Percentiles rank a stretch among this genome's conserved stretches.
phyloP scores from a whole-genome alignment of 2,113 vertebrate genomes.

The Onychorhynchus coronatus region DNA sequence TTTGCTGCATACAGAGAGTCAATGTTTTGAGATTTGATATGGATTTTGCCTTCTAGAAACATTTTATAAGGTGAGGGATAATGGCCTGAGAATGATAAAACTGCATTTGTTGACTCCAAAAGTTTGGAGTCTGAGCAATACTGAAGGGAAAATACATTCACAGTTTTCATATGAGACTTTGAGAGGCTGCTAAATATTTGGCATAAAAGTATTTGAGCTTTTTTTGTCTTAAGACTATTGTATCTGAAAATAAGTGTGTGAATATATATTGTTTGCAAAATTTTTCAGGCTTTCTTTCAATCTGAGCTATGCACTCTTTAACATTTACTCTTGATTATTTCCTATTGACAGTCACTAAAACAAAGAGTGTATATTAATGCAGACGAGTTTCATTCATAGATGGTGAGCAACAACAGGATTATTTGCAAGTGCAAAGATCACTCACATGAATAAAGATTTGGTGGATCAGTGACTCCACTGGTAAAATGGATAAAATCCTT shows the following conservation, averaged over 20 bases:
- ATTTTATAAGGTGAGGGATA: background rate
- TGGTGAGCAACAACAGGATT: constrained; percentile 22
- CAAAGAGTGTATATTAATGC: background rate
- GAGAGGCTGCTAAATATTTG: background rate
- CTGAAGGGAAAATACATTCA: background rate
- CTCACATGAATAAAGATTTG: constrained; percentile 61
- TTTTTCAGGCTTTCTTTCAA: background rate
- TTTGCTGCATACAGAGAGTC: background rate
- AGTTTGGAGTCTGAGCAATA: background rate
- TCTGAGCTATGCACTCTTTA: background rate
- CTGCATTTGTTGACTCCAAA: background rate
- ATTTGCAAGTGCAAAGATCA: constrained; percentile 60
- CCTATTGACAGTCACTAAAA: background rate
- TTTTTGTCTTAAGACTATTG: background rate
- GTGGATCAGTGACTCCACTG: constrained; percentile 14
- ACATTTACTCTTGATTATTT: background rate
- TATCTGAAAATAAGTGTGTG: background rate
- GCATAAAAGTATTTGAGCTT: background rate
- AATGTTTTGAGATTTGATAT: background rate
- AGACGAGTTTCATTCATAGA: constrained; percentile 20
- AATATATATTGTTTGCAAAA: background rate
- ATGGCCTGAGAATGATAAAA: background rate
- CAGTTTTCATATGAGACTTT: background rate
- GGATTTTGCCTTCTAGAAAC: background rate
- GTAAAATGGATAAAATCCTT: constrained; percentile 24